Percentiles rank a stretch among this genome's conserved stretches.
These are phyloP conservation scores for Itoplectis maculator DNA, from an alignment of 2,888 invertebrate genomes.

Conservation along the genomic window DNA sequence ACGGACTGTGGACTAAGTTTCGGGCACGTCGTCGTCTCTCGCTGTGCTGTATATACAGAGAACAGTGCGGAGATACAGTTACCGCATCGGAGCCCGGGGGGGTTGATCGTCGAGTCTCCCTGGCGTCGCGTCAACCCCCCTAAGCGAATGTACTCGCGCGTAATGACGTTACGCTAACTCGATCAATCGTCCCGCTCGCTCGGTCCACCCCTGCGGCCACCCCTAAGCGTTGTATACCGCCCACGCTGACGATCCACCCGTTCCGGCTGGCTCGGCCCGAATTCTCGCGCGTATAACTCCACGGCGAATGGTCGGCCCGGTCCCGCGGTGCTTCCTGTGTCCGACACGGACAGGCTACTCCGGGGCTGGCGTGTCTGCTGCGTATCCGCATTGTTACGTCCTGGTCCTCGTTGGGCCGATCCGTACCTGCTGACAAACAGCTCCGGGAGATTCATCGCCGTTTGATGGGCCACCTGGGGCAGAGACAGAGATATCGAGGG, in stretches of 20 bases:
- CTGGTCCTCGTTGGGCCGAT: constrained; percentile 44
- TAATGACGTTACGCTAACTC: constrained; percentile 82
- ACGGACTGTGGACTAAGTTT: constrained; percentile 32
- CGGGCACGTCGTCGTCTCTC: constrained; percentile 22
- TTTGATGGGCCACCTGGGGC: constrained; percentile 78
- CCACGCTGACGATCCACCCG: constrained; percentile 45
- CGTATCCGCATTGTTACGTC: constrained; percentile 39
- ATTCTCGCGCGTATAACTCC: constrained; percentile 43
- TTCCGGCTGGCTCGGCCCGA: constrained; percentile 13
- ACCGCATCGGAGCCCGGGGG: constrained; percentile 59
- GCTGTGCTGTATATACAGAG: constrained; percentile 13
- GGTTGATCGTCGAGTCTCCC: constrained; percentile 60
- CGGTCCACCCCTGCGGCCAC: constrained; percentile 18
- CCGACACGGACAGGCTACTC: constrained; percentile 76
- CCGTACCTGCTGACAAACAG: constrained; percentile 73
- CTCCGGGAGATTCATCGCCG: constrained; percentile 77
- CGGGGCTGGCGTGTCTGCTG: constrained; percentile 68
- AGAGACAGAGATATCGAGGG: constrained; percentile 52
- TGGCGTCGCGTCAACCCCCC: constrained; percentile 75
- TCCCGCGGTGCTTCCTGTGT: constrained; percentile 72
- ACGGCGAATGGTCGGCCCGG: constrained; percentile 40
- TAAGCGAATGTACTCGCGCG: constrained; percentile 71
- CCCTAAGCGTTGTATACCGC: constrained; percentile 47
- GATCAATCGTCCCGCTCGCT: constrained; percentile 75
- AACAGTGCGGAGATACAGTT: constrained; percentile 36